phyloP scores from a whole-genome alignment of 2,888 invertebrate genomes.

The Eupithecia exiguata region DNA sequence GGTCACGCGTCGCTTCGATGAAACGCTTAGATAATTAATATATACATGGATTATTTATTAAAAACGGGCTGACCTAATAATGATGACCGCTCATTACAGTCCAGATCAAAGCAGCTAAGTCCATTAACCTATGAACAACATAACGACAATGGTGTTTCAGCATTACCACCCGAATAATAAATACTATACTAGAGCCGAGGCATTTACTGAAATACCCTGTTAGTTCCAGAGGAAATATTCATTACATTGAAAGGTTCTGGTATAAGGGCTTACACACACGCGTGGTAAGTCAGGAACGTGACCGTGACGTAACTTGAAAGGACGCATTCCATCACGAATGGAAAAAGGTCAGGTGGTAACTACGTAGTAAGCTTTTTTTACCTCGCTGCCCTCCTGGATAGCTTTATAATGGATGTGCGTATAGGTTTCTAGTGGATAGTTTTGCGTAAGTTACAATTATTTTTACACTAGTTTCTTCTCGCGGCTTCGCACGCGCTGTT shows the following conservation, averaged over 20 bases:
- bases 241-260: slow-evolving; percentile 63
- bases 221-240: slow-evolving; percentile 58
- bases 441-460: background rate
- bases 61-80: no score
- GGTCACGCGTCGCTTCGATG: no score
- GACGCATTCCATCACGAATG: slow-evolving; percentile 14
- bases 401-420: background rate
- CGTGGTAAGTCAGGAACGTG: background rate
- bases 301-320: slow-evolving; percentile 3
- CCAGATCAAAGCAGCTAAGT: no score
- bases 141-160: slow-evolving; percentile 4
- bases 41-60: no score
- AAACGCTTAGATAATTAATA: no score
- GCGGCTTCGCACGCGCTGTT: no score
- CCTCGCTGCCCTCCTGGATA: background rate
- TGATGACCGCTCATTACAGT: no score
- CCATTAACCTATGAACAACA: background rate
- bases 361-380: background rate
- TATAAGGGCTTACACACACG: slow-evolving; percentile 6
- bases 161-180: background rate
- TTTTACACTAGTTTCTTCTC: no score
- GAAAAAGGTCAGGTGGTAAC: slow-evolving; percentile 8
- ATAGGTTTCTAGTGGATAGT: background rate
- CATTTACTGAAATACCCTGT: slow-evolving; percentile 47
- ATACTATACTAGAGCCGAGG: background rate